Base-by-base conservation (phyloP, 1,140 invertebrate genomes). In the Drosophila littoralis region DNA sequence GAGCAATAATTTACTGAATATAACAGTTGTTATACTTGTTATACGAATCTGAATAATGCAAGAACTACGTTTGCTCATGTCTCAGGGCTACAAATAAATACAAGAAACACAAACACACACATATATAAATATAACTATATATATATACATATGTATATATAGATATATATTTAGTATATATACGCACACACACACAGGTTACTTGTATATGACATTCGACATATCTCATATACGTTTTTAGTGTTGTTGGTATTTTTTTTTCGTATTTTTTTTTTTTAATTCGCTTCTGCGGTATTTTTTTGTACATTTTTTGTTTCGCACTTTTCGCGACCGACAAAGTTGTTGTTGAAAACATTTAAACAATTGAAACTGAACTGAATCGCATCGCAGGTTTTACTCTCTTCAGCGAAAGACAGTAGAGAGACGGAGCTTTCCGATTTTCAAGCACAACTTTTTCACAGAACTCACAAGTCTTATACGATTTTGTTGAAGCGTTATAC, bases 311-410 rank as follows among this genome's bases (percentile, higher is more conserved):
- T 54, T 79, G 71, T 75, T 83, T 67, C 75, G 83, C 84, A 86
- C 83, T 86, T 88, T 89, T 77, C 83, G 79, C 83, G 83, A 83
- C 83, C 84, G 83, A 86, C 48, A 72, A 66, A 75, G 48, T 58
- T 64, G 38, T 54, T 61, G 12, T 52, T 43, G 35, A 54, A 40
- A 66, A 71, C 60, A 58, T 51, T 82, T 45, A 71, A 70, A 38
- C 32, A 57, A 71, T 46, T 71, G 40, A 45, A 17, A 58, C 28
- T 57, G 42, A 71, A 71, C 50, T 67, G 7, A 52, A 60, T 32
- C 13, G 35, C 32, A 66, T 66, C 36, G 48, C 7, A 70, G 52
- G 69, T 78, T 81, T 65, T 69, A 78, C 57, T 75, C 65, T 71
- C 66, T 71, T 71, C 66, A 68, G 50, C 69, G 52, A 51, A 52